Percentiles rank a stretch among this genome's conserved stretches.
Conservation (phyloP, 2,888 invertebrate genomes). For the Diogma glabrata region DNA sequence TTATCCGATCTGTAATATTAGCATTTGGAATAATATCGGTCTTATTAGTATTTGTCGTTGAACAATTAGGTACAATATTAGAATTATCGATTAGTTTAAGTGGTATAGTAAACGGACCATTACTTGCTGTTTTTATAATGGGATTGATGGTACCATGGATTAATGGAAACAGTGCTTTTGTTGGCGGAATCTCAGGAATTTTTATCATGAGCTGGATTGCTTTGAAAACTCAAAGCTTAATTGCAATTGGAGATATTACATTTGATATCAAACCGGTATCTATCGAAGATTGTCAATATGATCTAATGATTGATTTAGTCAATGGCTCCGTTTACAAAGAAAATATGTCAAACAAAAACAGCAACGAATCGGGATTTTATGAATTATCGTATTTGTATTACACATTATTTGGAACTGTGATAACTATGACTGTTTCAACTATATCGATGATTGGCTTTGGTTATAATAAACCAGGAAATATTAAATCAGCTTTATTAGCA, state of each 20-base stretch:
- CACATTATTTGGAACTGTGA: background rate
- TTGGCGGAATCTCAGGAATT: background rate
- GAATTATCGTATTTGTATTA: background rate
- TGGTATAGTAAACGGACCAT: background rate
- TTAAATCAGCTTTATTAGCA: too few species aligned
- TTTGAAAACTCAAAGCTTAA: background rate
- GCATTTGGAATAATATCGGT: constrained; percentile 1
- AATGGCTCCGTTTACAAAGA: too few species aligned
- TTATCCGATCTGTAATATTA: background rate
- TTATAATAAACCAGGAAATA: too few species aligned
- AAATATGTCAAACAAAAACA: too few species aligned
- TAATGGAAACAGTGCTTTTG: constrained; percentile 1
- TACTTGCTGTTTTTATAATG: background rate
- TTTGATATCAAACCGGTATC: too few species aligned
- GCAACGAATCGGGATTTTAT: background rate
- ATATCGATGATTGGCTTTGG: too few species aligned
- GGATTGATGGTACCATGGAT: constrained; percentile 5
- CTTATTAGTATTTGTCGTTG: background rate
- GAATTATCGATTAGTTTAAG: background rate
- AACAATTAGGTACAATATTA: background rate
- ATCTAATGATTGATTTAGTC: too few species aligned
- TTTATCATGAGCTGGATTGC: constrained; percentile 1
- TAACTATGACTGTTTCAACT: background rate
- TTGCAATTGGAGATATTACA: too few species aligned
- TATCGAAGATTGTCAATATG: too few species aligned